Evolutionary conservation across 2,113 vertebrate genomes (phyloP).

Genomic region (Raja brachyura): DNA sequence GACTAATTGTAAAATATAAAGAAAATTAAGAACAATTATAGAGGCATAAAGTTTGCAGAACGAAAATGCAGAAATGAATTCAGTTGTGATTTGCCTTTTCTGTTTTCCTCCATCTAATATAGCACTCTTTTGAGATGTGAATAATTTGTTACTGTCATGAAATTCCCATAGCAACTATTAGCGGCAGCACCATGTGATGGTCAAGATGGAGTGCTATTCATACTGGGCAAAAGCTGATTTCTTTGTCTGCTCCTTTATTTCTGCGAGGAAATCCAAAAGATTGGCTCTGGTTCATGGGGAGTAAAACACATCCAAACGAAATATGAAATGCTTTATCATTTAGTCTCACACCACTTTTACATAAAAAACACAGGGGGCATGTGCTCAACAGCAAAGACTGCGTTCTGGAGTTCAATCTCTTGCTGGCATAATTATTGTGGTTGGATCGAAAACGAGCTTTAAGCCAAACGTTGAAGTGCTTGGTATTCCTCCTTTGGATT

Average conservation of each 20-base stretch:
- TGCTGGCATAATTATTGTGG: conserved; percentile 41
- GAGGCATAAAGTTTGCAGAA: neutral
- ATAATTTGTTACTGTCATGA: neutral
- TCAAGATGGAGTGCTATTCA: neutral
- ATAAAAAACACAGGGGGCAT: neutral
- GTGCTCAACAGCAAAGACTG: too few species aligned
- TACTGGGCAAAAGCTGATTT: neutral
- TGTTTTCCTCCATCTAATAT: neutral
- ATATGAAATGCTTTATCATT: neutral
- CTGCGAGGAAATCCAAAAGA: neutral
- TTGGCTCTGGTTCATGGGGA: neutral
- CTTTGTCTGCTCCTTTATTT: neutral
- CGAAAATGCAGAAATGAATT: neutral
- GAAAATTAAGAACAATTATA: neutral
- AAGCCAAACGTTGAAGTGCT: conserved; percentile 84
- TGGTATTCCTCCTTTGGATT: conserved; percentile 84
- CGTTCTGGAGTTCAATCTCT: too few species aligned
- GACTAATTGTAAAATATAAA: neutral
- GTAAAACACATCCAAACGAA: neutral
- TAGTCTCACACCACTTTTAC: neutral
- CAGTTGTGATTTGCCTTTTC: neutral
- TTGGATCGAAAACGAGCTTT: conserved; percentile 82
- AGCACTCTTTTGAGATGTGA: neutral
- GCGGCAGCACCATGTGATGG: neutral
- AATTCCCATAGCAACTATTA: neutral